Conservation (phyloP, 2,113 vertebrate species). For the Grallaria varia region DNA sequence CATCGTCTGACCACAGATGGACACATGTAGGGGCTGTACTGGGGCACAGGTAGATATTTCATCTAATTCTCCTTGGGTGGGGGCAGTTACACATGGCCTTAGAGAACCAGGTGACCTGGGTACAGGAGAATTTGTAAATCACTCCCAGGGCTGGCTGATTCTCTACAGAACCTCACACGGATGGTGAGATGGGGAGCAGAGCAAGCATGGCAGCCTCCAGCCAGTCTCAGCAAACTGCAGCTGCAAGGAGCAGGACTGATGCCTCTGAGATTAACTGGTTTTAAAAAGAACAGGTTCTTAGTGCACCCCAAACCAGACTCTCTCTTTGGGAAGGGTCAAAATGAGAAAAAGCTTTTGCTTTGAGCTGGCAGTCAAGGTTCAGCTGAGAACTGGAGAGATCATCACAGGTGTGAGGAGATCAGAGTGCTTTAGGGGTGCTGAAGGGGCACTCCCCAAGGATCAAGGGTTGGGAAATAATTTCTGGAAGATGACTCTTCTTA, state of each 20-base stretch:
- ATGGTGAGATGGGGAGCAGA: background rate
- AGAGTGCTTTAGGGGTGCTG: background rate
- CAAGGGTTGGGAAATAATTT: background rate
- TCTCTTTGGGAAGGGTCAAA: background rate
- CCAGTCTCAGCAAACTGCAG: background rate
- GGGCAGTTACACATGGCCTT: background rate
- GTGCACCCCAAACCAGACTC: background rate
- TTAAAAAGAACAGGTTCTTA: background rate
- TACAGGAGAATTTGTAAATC: background rate
- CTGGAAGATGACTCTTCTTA: background rate
- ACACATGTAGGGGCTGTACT: background rate
- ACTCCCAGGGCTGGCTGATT: background rate
- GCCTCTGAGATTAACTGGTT: background rate
- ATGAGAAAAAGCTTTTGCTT: background rate
- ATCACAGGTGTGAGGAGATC: background rate
- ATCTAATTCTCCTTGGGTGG: background rate
- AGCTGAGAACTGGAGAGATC: background rate
- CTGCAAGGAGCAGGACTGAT: background rate
- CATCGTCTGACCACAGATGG: rapidly evolving
- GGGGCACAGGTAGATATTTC: background rate
- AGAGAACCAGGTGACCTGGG: background rate
- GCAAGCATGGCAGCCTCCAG: background rate
- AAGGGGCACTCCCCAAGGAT: background rate
- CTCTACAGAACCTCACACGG: background rate
- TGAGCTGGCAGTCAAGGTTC: background rate